A percentile compares a stretch with the other conserved stretches of the same genome.
These are phyloP conservation scores for Cuculus canorus DNA, from an alignment of 2,797 vertebrate genomes.

Conservation along the genomic window DNA sequence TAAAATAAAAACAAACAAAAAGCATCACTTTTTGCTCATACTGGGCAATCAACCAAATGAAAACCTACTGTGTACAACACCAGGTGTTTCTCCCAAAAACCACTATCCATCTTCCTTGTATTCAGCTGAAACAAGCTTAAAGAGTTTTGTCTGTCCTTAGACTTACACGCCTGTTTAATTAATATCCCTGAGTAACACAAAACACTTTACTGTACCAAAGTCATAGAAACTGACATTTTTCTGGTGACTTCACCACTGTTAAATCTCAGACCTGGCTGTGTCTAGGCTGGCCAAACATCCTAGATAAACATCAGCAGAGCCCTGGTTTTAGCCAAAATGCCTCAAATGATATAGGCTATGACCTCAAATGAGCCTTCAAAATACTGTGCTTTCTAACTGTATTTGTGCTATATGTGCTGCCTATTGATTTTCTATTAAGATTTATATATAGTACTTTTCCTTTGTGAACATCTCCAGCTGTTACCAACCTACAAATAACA, in stretches of 20 bases:
- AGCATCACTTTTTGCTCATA: neutral
- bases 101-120: neutral
- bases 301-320: neutral
- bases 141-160: neutral
- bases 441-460: neutral
- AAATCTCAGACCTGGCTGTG: neutral
- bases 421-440: conserved; percentile 15
- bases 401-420: neutral
- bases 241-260: neutral
- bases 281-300: neutral
- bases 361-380: neutral
- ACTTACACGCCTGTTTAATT: neutral
- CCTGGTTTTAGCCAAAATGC: neutral
- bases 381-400: neutral
- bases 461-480: neutral
- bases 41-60: neutral
- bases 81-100: neutral
- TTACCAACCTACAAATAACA: neutral
- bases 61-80: neutral
- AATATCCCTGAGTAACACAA: neutral
- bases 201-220: neutral
- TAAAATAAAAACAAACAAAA: neutral
- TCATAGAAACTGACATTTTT: neutral
- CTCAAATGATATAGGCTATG: neutral
- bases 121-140: neutral